Conservation (phyloP, 2,888 invertebrate species). For the Athalia rosae region DNA sequence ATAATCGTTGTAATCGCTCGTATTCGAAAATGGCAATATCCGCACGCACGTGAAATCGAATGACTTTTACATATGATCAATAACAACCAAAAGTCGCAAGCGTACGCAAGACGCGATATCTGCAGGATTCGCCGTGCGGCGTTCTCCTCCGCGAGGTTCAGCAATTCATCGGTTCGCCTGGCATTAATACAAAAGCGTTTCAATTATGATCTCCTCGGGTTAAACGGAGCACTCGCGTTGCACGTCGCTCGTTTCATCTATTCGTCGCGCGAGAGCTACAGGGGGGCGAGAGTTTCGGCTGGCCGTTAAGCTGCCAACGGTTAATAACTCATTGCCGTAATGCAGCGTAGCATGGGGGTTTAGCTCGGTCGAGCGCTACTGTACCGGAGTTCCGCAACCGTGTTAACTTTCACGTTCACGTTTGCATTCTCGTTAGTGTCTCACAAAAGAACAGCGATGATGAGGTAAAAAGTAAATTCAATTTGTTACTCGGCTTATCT, state of each 20-base stretch:
- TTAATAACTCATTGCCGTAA: conserved; percentile 32
- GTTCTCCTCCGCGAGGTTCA: neutral
- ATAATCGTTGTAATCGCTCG: too few relatives aligned
- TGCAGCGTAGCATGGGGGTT: neutral
- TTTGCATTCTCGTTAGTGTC: too few relatives aligned
- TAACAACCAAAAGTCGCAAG: too few relatives aligned
- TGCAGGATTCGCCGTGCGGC: neutral
- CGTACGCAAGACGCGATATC: neutral
- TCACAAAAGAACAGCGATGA: too few relatives aligned
- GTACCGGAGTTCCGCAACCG: too few relatives aligned
- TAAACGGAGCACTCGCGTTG: conserved; percentile 25
- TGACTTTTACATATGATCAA: too few relatives aligned
- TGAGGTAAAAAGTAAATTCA: conserved; percentile 49
- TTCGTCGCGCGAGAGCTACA: conserved; percentile 10
- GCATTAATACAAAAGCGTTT: conserved; percentile 27
- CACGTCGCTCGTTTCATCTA: conserved; percentile 32
- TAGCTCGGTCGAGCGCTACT: neutral
- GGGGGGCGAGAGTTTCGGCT: too few relatives aligned
- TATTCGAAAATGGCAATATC: too few relatives aligned
- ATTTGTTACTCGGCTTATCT: conserved; percentile 49
- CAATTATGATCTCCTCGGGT: conserved; percentile 17
- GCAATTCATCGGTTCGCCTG: neutral
- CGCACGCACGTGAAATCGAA: too few relatives aligned
- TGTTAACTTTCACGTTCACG: too few relatives aligned
- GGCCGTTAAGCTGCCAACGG: conserved; percentile 16